Evolutionary conservation across 2,113 vertebrate species (phyloP).

Genomic region (Chaenogobius annularis): DNA sequence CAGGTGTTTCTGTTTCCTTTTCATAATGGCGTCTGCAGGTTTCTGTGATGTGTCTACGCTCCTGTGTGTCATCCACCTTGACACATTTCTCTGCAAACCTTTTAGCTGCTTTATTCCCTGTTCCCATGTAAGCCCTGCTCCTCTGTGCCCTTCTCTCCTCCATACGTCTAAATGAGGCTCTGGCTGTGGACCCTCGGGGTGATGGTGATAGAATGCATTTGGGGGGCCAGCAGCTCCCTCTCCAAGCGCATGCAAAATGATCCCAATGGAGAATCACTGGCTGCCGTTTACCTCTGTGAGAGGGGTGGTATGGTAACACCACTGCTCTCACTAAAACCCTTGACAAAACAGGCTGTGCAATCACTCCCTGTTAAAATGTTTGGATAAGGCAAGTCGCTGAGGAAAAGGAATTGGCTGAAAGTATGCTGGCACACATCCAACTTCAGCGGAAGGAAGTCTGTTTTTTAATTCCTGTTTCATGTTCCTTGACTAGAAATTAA

Average conservation of each 20-base stretch:
- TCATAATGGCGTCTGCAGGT: slow-evolving; percentile 16
- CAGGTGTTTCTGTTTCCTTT: slow-evolving; percentile 29
- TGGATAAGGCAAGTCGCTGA: slow-evolving; percentile 58
- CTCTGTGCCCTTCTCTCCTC: slow-evolving; percentile 38
- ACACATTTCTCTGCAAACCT: slow-evolving; percentile 34
- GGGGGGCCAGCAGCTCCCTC: slow-evolving; percentile 63
- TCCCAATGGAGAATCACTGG: slow-evolving; percentile 70
- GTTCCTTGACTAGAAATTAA: slow-evolving; percentile 74
- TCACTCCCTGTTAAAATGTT: slow-evolving; percentile 61
- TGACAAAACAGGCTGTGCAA: slow-evolving; percentile 59
- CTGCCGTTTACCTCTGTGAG: slow-evolving; percentile 62
- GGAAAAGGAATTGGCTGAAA: slow-evolving; percentile 62
- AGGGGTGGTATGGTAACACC: slow-evolving; percentile 67
- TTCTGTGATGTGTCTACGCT: slow-evolving; percentile 23
- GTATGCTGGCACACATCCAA: slow-evolving; percentile 61
- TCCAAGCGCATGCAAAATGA: slow-evolving; percentile 72
- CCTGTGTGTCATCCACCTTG: slow-evolving; percentile 38
- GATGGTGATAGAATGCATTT: slow-evolving; percentile 75
- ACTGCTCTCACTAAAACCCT: slow-evolving; percentile 59
- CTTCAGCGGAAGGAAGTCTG: slow-evolving; percentile 61
- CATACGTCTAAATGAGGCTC: slow-evolving; percentile 58
- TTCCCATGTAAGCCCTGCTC: slow-evolving; percentile 44
- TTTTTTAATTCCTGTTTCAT: slow-evolving; percentile 71
- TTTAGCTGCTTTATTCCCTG: slow-evolving; percentile 29
- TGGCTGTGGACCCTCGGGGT: slow-evolving; percentile 67